Conservation (phyloP, 2,113 vertebrate genomes). For the Limanda limanda region DNA sequence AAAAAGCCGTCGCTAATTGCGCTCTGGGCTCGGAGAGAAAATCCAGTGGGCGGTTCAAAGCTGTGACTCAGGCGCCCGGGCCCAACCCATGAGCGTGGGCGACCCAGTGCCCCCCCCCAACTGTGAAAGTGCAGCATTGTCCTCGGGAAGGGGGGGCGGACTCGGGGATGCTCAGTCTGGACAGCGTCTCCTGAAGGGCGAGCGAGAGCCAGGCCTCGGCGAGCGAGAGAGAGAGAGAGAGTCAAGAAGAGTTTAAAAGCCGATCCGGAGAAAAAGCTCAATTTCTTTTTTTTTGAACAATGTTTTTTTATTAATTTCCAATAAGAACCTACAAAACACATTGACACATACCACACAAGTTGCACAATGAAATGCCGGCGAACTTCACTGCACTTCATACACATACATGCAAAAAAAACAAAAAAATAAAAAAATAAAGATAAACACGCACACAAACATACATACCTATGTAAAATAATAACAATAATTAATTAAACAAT, state of each 20-base stretch:
- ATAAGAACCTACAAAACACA: no score
- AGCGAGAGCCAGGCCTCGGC: background rate
- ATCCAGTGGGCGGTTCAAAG: slow-evolving; percentile 82
- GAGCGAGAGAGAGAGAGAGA: slow-evolving; percentile 3
- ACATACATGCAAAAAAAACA: no score
- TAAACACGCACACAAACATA: no score
- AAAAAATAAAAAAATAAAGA: no score
- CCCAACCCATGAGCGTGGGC: slow-evolving; percentile 74
- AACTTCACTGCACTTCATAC: no score
- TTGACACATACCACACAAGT: no score
- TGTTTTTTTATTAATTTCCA: no score
- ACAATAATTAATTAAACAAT: no score
- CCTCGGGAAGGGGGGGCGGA: slow-evolving; percentile 34
- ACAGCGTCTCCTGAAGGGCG: slow-evolving; percentile 48
- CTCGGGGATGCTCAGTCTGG: slow-evolving; percentile 40
- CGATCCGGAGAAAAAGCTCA: background rate
- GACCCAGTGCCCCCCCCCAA: slow-evolving; percentile 56
- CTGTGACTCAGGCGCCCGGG: slow-evolving; percentile 62
- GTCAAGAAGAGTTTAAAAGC: background rate
- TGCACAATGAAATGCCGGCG: no score
- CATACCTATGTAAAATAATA: no score
- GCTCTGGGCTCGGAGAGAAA: slow-evolving; percentile 58
- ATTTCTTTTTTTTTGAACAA: no score
- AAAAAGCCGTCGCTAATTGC: slow-evolving; percentile 76
- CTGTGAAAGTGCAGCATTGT: slow-evolving; percentile 75